These are phyloP conservation scores for Diarsia brunnea DNA, from an alignment of 2,888 invertebrate genomes.

Conservation along the genomic window DNA sequence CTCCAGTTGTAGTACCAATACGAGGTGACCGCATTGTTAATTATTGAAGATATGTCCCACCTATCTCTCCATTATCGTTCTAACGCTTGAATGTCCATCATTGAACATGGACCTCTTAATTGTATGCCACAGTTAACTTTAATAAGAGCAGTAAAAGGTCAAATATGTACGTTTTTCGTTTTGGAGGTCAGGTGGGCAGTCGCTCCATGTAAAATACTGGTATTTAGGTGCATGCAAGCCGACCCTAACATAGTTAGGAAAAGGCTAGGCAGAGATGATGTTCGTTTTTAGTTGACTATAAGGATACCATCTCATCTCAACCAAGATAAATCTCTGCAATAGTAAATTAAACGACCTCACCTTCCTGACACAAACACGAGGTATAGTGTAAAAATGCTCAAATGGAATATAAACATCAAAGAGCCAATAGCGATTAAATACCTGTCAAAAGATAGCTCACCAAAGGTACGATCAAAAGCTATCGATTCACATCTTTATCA, in stretches of 20 bases:
- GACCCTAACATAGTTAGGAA: no score
- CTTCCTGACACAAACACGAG: not conserved
- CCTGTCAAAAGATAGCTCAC: conserved; percentile 23
- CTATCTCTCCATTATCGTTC: conserved; percentile 13
- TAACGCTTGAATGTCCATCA: not conserved
- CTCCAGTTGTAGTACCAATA: no score
- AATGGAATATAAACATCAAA: conserved; percentile 23
- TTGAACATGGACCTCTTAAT: conserved; percentile 5
- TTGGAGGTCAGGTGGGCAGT: no score
- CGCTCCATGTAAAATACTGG: no score
- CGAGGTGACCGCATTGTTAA: not conserved
- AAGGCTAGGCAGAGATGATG: no score
- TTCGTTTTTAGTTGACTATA: not conserved
- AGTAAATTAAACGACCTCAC: not conserved
- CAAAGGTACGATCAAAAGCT: conserved; percentile 8
- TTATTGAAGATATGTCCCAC: not conserved
- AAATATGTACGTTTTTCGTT: no score
- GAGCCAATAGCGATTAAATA: conserved; percentile 19
- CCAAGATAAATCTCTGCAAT: not conserved
- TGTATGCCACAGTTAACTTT: conserved; percentile 3
- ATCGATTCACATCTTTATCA: conserved; percentile 21
- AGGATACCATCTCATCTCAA: not conserved
- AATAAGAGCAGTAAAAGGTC: not conserved
- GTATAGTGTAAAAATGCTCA: not conserved
- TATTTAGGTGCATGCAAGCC: no score